A percentile compares a stretch with the other conserved stretches of the same genome.
phyloP scores from a whole-genome alignment of 2,113 vertebrate genomes.

The Solenodon paradoxus region DNA sequence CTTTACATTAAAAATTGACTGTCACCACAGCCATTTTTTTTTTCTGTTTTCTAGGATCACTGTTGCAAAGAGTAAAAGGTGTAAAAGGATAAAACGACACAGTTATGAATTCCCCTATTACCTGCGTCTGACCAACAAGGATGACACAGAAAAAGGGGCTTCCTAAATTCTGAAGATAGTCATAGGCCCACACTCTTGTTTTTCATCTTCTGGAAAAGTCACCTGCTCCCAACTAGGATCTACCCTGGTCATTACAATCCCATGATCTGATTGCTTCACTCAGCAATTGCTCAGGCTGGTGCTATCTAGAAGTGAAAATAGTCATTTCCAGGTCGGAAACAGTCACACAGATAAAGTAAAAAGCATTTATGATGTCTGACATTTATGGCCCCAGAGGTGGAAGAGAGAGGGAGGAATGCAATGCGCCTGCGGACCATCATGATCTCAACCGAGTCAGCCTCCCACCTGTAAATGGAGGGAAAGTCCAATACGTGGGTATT shows the following conservation, averaged over 20 bases:
- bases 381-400: background rate
- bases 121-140: background rate
- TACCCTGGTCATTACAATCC: background rate
- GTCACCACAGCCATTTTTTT: background rate
- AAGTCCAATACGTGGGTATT: background rate
- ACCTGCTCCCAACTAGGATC: background rate
- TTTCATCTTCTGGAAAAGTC: background rate
- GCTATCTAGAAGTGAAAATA: background rate
- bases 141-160: background rate
- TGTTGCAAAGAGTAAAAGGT: background rate
- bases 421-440: no score
- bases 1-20: background rate
- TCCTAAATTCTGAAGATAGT: background rate
- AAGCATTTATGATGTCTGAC: background rate
- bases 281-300: background rate
- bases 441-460: background rate
- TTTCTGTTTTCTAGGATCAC: background rate
- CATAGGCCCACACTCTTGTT: background rate
- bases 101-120: background rate
- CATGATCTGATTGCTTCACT: background rate
- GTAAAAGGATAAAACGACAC: background rate
- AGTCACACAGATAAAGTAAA: slow-evolving; percentile 33
- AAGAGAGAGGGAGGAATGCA: no score
- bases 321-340: background rate
- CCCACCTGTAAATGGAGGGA: background rate